Evolutionary conservation across 1,140 invertebrate species (phyloP), one percentile per base, ranked within the genome.

Genomic region (Drosophila tani): DNA sequence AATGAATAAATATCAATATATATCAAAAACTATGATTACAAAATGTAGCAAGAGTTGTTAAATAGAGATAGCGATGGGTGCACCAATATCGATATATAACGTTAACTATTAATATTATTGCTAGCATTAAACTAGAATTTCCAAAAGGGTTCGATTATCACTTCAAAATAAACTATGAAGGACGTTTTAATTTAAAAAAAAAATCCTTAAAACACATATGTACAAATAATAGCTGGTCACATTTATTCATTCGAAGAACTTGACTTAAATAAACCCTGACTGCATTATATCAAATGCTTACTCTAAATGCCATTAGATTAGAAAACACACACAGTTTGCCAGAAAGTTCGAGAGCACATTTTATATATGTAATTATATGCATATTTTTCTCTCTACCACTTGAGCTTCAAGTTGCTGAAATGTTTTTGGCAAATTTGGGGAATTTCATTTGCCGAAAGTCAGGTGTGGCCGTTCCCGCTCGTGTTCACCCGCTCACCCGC

Each of bases 401-500:
- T 59, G 14, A 49, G 59, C 46, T 53, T 79, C 32, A 79, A 85
- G 66, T 64, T 67, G 56, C 45, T 65, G 45, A 75, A 82, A 76
- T 86, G 63, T 86, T 71, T 67, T 82, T 76, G 71, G 58, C 27
- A 21, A 77, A 83, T 70, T 76, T 64, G 32, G 62, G 63, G 56
- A 79, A 62, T 75, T 79, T 67, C 58, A 63, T 74, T 79, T 80
- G 64, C 63, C 45, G 79, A 81, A 79, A 82, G 75, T 79, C 75
- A 86, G 82, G 77, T 67, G 74, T 59, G 51, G 14, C 17, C 27
- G 27, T 7, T 3, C 21, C 15, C 9, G 9, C 29, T 32, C 29
- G 8, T 12, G 6, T 2, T 15, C n/a, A 27, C 35, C 11, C 35
- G 43, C 21, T 6, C 57, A 12, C 27, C n/a, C 56, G 50, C 9